Conservation (phyloP, 2,888 invertebrate genomes). For the Embidobia sp. region DNA sequence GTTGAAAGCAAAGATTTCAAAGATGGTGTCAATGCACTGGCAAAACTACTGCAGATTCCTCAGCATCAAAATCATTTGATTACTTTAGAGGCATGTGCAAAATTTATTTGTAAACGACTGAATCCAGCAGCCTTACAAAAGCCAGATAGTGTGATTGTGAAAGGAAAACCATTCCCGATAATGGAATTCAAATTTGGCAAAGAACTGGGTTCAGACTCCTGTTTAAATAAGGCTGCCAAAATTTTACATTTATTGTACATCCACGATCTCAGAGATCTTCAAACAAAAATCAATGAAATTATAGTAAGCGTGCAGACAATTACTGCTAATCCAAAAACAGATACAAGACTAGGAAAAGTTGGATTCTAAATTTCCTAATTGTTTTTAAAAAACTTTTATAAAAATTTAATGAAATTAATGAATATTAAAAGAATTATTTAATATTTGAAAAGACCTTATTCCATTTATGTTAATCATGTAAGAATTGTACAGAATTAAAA, state of each 20-base stretch:
- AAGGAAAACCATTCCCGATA: slow-evolving; percentile 87
- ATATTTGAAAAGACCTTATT: too few species aligned
- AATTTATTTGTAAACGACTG: slow-evolving; percentile 84
- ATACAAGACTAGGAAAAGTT: slow-evolving; percentile 96
- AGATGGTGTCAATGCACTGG: slow-evolving; percentile 90
- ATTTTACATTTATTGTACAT: slow-evolving; percentile 91
- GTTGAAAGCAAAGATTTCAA: slow-evolving; percentile 92
- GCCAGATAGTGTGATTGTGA: slow-evolving; percentile 82
- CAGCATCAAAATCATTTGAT: slow-evolving; percentile 91
- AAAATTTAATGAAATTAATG: too few species aligned
- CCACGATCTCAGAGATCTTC: slow-evolving; percentile 91
- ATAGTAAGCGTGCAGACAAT: slow-evolving; percentile 95
- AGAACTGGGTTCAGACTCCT: slow-evolving; percentile 84
- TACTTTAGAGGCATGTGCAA: slow-evolving; percentile 87
- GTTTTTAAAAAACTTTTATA: too few species aligned
- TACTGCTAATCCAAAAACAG: slow-evolving; percentile 98
- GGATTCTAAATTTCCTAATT: slow-evolving; percentile 85
- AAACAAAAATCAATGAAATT: slow-evolving; percentile 96
- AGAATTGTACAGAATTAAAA: too few species aligned
- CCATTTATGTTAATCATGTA: too few species aligned
- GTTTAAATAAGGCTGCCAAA: slow-evolving; percentile 88
- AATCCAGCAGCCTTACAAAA: slow-evolving; percentile 84
- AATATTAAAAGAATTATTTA: too few species aligned
- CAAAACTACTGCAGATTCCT: slow-evolving; percentile 89
- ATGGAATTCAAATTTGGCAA: slow-evolving; percentile 87